Evolutionary conservation across 1,140 invertebrate genomes (phyloP).

Genomic region (Leptinotarsa lineolata): DNA sequence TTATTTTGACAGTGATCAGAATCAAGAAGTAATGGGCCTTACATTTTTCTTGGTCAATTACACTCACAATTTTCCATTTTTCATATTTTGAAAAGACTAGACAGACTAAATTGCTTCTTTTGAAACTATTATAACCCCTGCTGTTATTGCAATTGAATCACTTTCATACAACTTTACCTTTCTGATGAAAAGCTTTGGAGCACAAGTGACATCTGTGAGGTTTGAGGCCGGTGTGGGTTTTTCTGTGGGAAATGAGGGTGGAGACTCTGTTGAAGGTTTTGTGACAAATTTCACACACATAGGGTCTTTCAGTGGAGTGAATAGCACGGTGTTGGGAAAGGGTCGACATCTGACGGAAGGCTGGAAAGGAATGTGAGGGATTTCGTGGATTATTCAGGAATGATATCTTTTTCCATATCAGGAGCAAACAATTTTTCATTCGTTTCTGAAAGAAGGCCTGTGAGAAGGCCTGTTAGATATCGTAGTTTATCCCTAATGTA

Average conservation of each 20-base stretch:
- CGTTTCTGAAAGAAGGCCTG: too few species aligned
- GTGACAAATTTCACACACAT: constrained; percentile 73
- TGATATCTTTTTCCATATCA: too few species aligned
- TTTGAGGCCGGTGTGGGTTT: constrained; percentile 74
- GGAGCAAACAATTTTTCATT: too few species aligned
- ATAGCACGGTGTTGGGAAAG: constrained; percentile 75
- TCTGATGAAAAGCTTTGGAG: constrained; percentile 78
- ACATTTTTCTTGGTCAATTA: too few species aligned
- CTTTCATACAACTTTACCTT: constrained; percentile 59
- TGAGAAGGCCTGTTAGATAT: too few species aligned
- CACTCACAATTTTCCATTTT: too few species aligned
- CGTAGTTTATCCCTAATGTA: too few species aligned
- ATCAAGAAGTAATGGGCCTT: too few species aligned
- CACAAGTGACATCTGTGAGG: constrained; percentile 74
- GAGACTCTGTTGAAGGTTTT: constrained; percentile 79
- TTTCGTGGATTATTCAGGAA: background rate
- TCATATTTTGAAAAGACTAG: too few species aligned
- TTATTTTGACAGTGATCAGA: too few species aligned
- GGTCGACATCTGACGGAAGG: constrained; percentile 77
- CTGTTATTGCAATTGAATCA: constrained; percentile 16
- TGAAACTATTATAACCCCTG: background rate
- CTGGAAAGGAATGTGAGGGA: constrained; percentile 46
- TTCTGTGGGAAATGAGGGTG: constrained; percentile 75
- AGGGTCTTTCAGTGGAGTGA: constrained; percentile 71
- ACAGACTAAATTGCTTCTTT: too few species aligned